A percentile compares a stretch with the other conserved stretches of the same genome.
Conservation (phyloP, 2,888 invertebrate genomes). For the Rhaphigaster nebulosa region DNA sequence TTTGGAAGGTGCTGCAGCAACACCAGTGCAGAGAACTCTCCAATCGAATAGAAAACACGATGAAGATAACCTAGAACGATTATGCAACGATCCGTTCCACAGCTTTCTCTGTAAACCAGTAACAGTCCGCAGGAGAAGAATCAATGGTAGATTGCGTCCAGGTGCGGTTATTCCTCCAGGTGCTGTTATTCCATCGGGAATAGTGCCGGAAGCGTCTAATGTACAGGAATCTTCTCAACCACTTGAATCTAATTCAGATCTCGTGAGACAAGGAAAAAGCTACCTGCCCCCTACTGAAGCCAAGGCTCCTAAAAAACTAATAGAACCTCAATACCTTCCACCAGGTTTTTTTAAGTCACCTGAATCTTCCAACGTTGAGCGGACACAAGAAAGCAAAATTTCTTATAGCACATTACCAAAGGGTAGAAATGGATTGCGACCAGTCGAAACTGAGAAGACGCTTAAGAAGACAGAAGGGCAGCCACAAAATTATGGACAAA, state of each 20-base stretch:
- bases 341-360: neutral
- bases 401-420: neutral
- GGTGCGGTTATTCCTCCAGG: constrained; percentile 60
- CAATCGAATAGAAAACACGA: constrained; percentile 10
- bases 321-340: constrained; percentile 28
- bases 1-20: constrained; percentile 1
- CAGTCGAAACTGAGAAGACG: neutral
- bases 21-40: neutral
- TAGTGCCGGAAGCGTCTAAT: constrained; percentile 60
- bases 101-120: constrained; percentile 63
- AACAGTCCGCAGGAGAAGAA: constrained; percentile 57
- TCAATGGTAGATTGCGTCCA: constrained; percentile 61
- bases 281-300: constrained; percentile 4
- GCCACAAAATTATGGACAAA: neutral
- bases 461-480: neutral
- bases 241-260: constrained; percentile 16
- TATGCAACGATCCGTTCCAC: constrained; percentile 64
- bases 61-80: constrained; percentile 61
- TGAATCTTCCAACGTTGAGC: neutral
- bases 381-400: constrained; percentile 10
- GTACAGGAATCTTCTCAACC: constrained; percentile 48
- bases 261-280: neutral
- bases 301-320: neutral
- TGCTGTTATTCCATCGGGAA: constrained; percentile 54
- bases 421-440: neutral